Base-by-base conservation (phyloP, 2,797 vertebrate genomes). In the Hipposideros larvatus region DNA sequence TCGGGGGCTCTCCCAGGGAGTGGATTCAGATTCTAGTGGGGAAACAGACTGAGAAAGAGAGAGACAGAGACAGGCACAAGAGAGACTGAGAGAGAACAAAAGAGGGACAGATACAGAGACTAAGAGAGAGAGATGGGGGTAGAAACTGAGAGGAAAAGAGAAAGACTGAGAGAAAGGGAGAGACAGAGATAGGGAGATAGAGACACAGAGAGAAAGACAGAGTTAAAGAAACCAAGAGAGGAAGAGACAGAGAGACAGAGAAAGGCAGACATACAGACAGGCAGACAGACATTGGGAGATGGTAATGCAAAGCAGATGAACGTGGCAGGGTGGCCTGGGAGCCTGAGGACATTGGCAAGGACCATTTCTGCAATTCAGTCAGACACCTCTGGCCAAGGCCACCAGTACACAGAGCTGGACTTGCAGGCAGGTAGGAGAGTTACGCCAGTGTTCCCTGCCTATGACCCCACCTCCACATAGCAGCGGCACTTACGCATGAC, bases 401-500 rank as follows among this genome's bases (percentile, higher is more conserved):
- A 7, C 19, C 5, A 11, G 19, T 66, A 57, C 37, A 43, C 21
- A n/a, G 66, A 46, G 63, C 28, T 34, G 2, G 15, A 34, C 41
- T 68, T 34, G 51, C 51, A 21, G 4, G 37, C 51, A 48, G n/a
- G 31, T 28, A 11, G 26, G 71, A 63, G 37, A n/a, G 55, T 31
- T 4, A 2, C 11, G 43, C 80, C 90, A 83, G 73, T 0, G 2
- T 85, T 19, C 4, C 83, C 37, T 46, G 66, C 86, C 91, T 82
- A 24, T 2, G 4, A 90, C 65, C 68, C 41, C 21, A 7, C n/a
- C 22, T 9, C 51, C 55, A 3, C 11, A 21, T 18, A 3, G 37
- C 61, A 8, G 9, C 1, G 0, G 9, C 48, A 99, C 99, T 99
- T 99, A 99, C 99, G 99, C 93, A 99, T 99, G 19, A 99, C 99